Evolutionary conservation across 2,888 invertebrate species (phyloP), one percentile per base, ranked within the genome.

Genomic region (Drosophila recens): DNA sequence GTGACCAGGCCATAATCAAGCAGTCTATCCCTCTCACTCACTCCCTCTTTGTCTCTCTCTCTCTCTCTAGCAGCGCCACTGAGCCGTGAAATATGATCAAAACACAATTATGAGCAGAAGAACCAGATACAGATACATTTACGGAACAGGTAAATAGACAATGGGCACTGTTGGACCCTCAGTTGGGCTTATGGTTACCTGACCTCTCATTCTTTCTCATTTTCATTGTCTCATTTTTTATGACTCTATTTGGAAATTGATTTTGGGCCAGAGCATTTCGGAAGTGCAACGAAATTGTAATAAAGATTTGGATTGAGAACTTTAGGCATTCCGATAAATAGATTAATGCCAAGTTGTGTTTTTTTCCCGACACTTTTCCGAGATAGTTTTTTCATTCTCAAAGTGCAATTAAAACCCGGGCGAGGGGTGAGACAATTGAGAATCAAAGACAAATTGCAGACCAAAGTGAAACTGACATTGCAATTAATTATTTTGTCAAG

Each of bases 31-130:
- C 48, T 34, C 27, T 54, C 17, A 1, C 53, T 43, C 15, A 2
- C 15, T 36, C 52, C 48, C 23, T 54, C 48, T 15, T 6, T 20
- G 11, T 9, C 13, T 8, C 34, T 4, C 9, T n/a, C n/a, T n/a
- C n/a, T n/a, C n/a, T 27, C 5, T 27, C 5, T 11, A n/a, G 17
- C 62, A 64, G 67, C 68, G 71, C 69, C 73, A 78, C 54, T 83
- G 76, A 79, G 67, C 82, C 86, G 81, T 87, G 89, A 89, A 87
- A 89, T 89, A 87, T 89, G 85, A 89, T 85, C 87, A 89, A 85
- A 89, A 89, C 84, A 68, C 78, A 84, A 82, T 87, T 84, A 82
- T 87, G 70, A 80, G 53, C 52, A 40, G 54, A 57, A 73, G 61
- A 71, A 56, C 45, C 46, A 63, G 56, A 63, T 48, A 63, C 45